Evolutionary conservation across 35 echinoderm and acorn worm genomes (phyloP), one percentile per base, ranked within the genome.

Genomic region (Heliocidaris erythrogramma): DNA sequence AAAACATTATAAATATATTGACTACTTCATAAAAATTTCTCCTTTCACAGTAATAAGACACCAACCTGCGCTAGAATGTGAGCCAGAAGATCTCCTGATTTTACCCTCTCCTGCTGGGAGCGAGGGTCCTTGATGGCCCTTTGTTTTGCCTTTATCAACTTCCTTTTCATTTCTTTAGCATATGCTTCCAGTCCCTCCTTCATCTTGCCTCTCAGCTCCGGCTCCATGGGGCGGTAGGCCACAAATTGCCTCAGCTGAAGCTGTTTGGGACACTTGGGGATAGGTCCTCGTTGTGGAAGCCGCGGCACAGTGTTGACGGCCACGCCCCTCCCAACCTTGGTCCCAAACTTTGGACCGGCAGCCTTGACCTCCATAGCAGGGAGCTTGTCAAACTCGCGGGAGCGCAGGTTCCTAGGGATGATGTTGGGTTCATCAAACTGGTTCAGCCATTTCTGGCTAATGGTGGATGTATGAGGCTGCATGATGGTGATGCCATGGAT

Each of bases 401-500:
- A 97, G 47, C 94, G 87, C 17, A 99, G 97, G 59, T 99, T 97
- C 31, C 56, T 30, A 2, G 98, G 98, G 21, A 99, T 94, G 49
- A 99, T 96, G 95, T 96, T 99, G 52, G 93, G 85, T 92, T 99
- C 98, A 1, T 97, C 98, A 27, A 97, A 95, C 49, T 86, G 93
- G 52, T 91, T 89, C 5, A 97, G 95, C 98, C 98, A 99, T 7
- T 85, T 95, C n/a, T 97, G 88, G 35, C 91, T 94, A 27, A 94
- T 32, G 30, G 90, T 88, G 5, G 93, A 86, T 24, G 87, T 94
- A 94, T 97, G 96, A 14, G 98, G 98, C 32, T 94, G 94, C 97
- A 99, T 97, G 90, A 99, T 89, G 29, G 97, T 99, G 94, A 99
- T 91, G 17, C 98, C 98, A 16, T 96, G 93, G 17, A 99, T 92